Conservation (phyloP, 2,797 vertebrate genomes). For the Leontopithecus rosalia region DNA sequence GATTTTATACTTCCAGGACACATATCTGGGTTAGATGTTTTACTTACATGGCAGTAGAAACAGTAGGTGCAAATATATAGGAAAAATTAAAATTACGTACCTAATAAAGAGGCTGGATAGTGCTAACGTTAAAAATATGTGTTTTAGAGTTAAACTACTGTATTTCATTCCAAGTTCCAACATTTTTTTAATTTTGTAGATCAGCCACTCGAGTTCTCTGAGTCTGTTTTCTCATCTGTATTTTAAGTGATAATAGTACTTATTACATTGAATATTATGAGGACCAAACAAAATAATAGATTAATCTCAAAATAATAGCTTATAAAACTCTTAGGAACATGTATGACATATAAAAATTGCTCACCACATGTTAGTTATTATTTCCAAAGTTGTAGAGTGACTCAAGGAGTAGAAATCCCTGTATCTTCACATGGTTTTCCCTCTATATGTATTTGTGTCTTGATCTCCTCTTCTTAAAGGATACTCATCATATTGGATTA, state of each 20-base stretch:
- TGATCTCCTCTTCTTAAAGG: not conserved
- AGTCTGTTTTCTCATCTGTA: not conserved
- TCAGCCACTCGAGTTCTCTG: not conserved
- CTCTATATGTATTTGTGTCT: not conserved
- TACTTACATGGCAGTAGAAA: not conserved
- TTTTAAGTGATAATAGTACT: not conserved
- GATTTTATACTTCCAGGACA: not conserved
- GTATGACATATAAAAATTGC: not conserved
- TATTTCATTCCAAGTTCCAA: not conserved
- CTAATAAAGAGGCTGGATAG: not conserved
- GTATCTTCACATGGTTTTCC: not conserved
- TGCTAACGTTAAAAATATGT: not conserved
- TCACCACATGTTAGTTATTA: not conserved
- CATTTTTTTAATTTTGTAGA: not conserved
- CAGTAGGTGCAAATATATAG: not conserved
- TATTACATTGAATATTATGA: not conserved
- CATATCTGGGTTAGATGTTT: not conserved
- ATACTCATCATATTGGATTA: not conserved
- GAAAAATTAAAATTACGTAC: not conserved
- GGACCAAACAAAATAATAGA: not conserved
- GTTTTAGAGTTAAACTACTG: not conserved
- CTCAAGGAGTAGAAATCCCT: too few species aligned
- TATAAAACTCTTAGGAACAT: not conserved
- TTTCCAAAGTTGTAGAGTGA: not conserved
- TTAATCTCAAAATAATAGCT: not conserved